Conservation (phyloP, 2,113 vertebrate species). For the Clupea harengus region DNA sequence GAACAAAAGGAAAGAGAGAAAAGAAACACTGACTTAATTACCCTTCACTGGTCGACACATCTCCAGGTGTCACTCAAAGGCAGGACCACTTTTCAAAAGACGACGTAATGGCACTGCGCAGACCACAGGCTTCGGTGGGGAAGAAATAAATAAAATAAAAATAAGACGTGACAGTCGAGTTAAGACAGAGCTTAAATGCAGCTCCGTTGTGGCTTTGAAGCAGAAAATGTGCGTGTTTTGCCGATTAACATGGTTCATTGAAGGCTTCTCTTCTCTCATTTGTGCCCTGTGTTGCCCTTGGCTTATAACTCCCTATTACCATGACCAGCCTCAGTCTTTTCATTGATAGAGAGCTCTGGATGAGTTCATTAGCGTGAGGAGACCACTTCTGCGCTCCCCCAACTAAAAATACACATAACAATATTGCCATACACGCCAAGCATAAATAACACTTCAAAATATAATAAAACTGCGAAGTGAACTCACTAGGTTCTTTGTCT, state of each 20-base stretch:
- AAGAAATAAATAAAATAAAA: neutral
- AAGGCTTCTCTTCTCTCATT: constrained; percentile 8
- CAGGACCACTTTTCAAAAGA: neutral
- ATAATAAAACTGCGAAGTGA: neutral
- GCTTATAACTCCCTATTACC: neutral
- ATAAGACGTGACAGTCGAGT: neutral
- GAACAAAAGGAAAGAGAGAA: neutral
- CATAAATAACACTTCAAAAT: neutral
- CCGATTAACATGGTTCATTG: neutral
- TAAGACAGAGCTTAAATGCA: neutral
- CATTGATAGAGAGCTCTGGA: neutral
- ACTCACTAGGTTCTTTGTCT: no score
- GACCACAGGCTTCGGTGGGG: no score
- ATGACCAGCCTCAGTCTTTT: neutral
- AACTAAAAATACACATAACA: neutral
- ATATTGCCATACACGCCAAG: neutral
- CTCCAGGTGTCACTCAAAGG: neutral
- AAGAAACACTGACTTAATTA: neutral
- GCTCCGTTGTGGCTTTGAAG: neutral
- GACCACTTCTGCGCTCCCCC: neutral
- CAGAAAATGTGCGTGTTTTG: neutral
- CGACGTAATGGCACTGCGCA: neutral
- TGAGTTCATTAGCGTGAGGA: neutral
- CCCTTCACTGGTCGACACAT: neutral
- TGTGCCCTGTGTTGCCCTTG: neutral